A percentile compares a stretch with the other conserved stretches of the same genome.
Evolutionary conservation across 2,797 vertebrate genomes (phyloP).

Genomic region (Cercopithecus petaurista): DNA sequence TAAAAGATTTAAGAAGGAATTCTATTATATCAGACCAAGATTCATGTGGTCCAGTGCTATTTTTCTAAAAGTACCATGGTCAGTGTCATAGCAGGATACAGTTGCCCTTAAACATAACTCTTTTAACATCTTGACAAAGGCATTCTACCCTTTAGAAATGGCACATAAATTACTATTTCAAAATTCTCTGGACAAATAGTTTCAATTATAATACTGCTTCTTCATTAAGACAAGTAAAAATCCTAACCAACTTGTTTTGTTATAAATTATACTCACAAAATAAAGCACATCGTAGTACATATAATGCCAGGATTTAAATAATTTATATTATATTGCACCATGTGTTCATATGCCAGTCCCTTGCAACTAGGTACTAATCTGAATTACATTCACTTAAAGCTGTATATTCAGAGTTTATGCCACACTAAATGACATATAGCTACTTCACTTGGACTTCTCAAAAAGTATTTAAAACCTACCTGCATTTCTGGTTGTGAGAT

Average conservation of each 20-base stretch:
- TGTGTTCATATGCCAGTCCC: not conserved
- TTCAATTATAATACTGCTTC: not conserved
- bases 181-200: not conserved
- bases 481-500: constrained; percentile 98
- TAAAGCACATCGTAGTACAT: not conserved
- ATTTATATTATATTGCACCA: not conserved
- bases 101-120: not conserved
- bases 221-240: constrained; percentile 36
- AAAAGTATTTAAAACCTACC: constrained; percentile 85
- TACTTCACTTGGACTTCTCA: not conserved
- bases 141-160: constrained; percentile 17
- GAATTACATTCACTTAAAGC: constrained; percentile 41
- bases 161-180: not conserved
- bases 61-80: not conserved
- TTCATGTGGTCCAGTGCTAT: not conserved
- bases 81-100: not conserved
- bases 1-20: constrained; percentile 47
- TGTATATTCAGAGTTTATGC: not conserved
- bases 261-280: constrained; percentile 48
- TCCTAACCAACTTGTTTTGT: constrained; percentile 11
- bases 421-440: not conserved
- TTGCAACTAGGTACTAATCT: not conserved
- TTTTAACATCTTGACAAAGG: not conserved
- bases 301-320: constrained; percentile 8
- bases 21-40: not conserved